Evolutionary conservation across 2,797 vertebrate genomes (phyloP).

Genomic region (Setipinna tenuifilis): DNA sequence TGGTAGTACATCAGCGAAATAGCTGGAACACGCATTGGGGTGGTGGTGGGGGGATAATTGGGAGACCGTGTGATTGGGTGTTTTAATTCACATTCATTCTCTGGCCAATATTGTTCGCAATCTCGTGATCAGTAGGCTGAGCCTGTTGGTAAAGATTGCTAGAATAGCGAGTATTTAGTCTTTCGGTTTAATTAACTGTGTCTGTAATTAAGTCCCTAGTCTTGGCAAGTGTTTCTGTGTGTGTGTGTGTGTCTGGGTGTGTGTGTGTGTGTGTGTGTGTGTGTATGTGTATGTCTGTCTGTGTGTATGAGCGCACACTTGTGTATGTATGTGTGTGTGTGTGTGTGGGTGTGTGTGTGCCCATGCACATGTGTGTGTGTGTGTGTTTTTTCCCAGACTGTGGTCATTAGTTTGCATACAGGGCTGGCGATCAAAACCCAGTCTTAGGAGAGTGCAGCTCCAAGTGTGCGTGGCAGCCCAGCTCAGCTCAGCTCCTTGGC

Average conservation of each 20-base stretch:
- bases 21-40: background rate
- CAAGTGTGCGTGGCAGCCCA: background rate
- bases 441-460: background rate
- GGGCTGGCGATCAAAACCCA: background rate
- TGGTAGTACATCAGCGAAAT: background rate
- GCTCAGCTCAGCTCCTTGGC: background rate
- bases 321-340: constrained; percentile 16
- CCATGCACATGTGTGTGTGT: constrained; percentile 15
- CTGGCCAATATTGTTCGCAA: background rate
- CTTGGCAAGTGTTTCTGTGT: constrained; percentile 30
- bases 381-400: background rate
- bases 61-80: background rate
- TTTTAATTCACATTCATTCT: background rate
- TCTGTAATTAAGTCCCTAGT: constrained; percentile 11
- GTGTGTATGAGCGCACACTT: constrained; percentile 19
- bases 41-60: background rate
- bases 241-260: constrained; percentile 37
- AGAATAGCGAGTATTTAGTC: background rate
- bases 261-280: constrained; percentile 20
- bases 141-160: background rate
- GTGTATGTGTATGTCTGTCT: constrained; percentile 35
- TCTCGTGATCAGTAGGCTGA: background rate
- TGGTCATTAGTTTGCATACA: background rate
- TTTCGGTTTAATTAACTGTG: constrained; percentile 12
- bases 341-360: constrained; percentile 29